A percentile compares a stretch with the other conserved stretches of the same genome.
phyloP scores from a whole-genome alignment of 2,888 invertebrate species.

The Iselma pallidipennis region DNA sequence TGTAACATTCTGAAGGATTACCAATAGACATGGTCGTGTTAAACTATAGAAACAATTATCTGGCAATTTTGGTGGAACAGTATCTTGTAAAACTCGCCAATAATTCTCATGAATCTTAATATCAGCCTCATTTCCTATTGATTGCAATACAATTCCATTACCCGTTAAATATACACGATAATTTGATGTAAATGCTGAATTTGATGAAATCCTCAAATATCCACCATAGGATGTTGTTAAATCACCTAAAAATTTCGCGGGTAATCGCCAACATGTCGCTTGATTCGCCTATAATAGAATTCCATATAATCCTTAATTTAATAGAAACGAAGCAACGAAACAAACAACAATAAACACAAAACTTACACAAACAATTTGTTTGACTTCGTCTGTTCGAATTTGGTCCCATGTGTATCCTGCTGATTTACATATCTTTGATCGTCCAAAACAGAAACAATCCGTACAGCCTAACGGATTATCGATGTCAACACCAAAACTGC shows the following conservation, averaged over 20 bases:
- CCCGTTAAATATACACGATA: slow-evolving; percentile 77
- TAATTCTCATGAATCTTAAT: slow-evolving; percentile 75
- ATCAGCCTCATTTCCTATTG: slow-evolving; percentile 31
- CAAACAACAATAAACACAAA: slow-evolving; percentile 39
- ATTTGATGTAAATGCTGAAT: slow-evolving; percentile 65
- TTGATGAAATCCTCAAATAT: slow-evolving; percentile 68
- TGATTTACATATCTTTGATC: slow-evolving; percentile 78
- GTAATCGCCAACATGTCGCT: slow-evolving; percentile 84
- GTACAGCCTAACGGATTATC: slow-evolving; percentile 88
- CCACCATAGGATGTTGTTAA: slow-evolving; percentile 91
- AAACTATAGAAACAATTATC: slow-evolving; percentile 60
- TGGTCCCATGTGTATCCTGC: slow-evolving; percentile 83
- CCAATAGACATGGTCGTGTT: slow-evolving; percentile 81
- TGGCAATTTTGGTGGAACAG: slow-evolving; percentile 41
- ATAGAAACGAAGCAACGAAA: no score
- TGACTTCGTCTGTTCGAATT: slow-evolving; percentile 62
- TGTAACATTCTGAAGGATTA: slow-evolving; percentile 86
- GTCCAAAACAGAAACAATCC: slow-evolving; percentile 94
- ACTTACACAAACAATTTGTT: slow-evolving; percentile 43
- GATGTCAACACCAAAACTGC: slow-evolving; percentile 82
- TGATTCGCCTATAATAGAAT: slow-evolving; percentile 8
- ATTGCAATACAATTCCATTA: slow-evolving; percentile 57
- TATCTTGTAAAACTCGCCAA: slow-evolving; percentile 62
- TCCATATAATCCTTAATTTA: no score
- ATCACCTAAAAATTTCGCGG: slow-evolving; percentile 82